phyloP scores from a whole-genome alignment of 2,797 vertebrate genomes.

The Calcarius lapponicus region DNA sequence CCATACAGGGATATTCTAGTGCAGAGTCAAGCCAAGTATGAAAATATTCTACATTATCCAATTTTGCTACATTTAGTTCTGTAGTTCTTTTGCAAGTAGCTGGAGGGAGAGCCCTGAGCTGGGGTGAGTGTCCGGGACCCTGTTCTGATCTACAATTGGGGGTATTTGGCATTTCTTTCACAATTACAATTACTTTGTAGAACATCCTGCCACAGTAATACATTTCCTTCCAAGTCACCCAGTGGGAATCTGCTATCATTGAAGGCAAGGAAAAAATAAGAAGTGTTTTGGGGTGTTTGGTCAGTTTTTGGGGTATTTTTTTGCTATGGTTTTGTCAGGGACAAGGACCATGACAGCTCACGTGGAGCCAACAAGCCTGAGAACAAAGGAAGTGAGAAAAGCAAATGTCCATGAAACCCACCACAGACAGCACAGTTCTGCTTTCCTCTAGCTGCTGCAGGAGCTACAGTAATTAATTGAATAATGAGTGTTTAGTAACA shows the following conservation, averaged over 20 bases:
- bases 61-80: not conserved
- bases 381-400: not conserved
- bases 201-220: not conserved
- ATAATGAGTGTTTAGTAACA: not conserved
- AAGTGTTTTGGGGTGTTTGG: not conserved
- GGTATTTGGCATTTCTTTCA: not conserved
- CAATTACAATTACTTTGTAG: not conserved
- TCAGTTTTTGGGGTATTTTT: not conserved
- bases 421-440: not conserved
- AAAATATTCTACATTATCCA: not conserved
- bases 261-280: not conserved
- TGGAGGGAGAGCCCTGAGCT: not conserved
- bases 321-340: not conserved
- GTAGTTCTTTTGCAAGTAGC: not conserved
- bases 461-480: not conserved
- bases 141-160: accelerated
- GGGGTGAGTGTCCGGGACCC: too few relatives aligned
- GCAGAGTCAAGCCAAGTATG: not conserved
- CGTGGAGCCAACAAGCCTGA: not conserved
- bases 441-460: not conserved
- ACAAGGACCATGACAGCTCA: not conserved
- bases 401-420: not conserved
- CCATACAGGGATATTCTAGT: not conserved
- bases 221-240: not conserved
- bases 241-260: not conserved